phyloP scores from a whole-genome alignment of 2,797 vertebrate genomes.

The Sebastes reedi region DNA sequence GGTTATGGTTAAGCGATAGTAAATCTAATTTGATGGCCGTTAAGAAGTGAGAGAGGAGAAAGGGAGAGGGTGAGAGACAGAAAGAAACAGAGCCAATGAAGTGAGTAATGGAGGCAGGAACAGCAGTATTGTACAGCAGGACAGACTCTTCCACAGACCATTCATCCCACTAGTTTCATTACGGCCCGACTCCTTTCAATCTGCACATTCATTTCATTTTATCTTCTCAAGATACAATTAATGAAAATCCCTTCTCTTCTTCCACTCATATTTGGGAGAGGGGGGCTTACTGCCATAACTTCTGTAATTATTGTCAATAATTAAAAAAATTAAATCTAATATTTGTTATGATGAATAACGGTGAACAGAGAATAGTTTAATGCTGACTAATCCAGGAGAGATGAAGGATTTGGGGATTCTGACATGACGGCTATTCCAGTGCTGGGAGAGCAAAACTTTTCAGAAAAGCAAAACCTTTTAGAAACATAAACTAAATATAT shows the following conservation, averaged over 20 bases:
- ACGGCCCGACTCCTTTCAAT: constrained; percentile 6
- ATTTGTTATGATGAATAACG: not conserved
- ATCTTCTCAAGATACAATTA: not conserved
- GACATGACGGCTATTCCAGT: not conserved
- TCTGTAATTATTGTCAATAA: not conserved
- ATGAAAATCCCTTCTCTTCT: not conserved
- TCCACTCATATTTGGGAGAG: not conserved
- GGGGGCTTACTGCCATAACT: not conserved
- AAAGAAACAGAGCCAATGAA: constrained; percentile 31
- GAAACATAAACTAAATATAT: constrained; percentile 9
- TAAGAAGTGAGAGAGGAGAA: constrained; percentile 35
- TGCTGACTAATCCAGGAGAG: not conserved
- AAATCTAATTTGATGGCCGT: constrained; percentile 56
- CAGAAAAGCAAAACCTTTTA: constrained; percentile 24
- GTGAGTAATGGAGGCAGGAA: constrained; percentile 39
- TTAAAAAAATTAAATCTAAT: too few relatives aligned
- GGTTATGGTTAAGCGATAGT: constrained; percentile 39
- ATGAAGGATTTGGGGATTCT: too few relatives aligned
- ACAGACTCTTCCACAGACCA: constrained; percentile 7
- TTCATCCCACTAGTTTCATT: constrained; percentile 11
- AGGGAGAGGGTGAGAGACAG: constrained; percentile 1
- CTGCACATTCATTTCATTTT: constrained; percentile 4
- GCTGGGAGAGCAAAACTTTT: not conserved
- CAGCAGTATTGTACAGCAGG: constrained; percentile 15
- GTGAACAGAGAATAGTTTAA: not conserved